phyloP scores from a whole-genome alignment of 2,888 invertebrate genomes.

The Ichneumon xanthorius region DNA sequence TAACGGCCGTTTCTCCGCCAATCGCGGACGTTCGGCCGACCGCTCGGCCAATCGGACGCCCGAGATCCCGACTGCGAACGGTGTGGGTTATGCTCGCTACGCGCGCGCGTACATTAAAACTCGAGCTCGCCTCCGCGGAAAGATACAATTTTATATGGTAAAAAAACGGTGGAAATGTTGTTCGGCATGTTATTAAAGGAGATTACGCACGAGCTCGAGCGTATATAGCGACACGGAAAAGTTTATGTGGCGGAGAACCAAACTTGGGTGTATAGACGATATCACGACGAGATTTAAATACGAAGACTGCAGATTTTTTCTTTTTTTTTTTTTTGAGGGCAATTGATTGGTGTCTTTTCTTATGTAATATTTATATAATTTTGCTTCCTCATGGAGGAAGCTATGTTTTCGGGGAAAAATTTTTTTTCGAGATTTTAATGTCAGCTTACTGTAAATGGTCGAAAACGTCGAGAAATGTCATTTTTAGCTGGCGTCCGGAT shows the following conservation, averaged over 20 bases:
- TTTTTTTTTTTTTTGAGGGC: background rate
- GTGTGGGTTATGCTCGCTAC: background rate
- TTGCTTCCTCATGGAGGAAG: too few species aligned
- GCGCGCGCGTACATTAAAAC: constrained; percentile 22
- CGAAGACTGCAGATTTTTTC: background rate
- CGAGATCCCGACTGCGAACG: constrained; percentile 13
- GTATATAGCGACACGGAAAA: constrained; percentile 9
- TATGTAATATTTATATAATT: too few species aligned
- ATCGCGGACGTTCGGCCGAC: constrained; percentile 44
- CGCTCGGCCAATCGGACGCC: background rate
- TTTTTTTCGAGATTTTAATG: too few species aligned
- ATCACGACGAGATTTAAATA: background rate
- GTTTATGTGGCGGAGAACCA: constrained; percentile 1
- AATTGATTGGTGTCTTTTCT: too few species aligned
- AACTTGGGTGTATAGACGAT: constrained; percentile 15
- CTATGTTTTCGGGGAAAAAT: too few species aligned
- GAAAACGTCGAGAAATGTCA: too few species aligned
- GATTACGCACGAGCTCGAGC: constrained; percentile 40
- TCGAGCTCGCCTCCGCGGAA: constrained; percentile 49
- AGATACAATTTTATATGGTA: constrained; percentile 40
- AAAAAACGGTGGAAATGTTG: constrained; percentile 11
- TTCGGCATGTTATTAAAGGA: constrained; percentile 17
- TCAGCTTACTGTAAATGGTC: too few species aligned
- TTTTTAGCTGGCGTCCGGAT: too few species aligned
- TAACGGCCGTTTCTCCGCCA: constrained; percentile 67